Conservation (phyloP, 2,888 invertebrate species). For the Parascotia fuliginaria region DNA sequence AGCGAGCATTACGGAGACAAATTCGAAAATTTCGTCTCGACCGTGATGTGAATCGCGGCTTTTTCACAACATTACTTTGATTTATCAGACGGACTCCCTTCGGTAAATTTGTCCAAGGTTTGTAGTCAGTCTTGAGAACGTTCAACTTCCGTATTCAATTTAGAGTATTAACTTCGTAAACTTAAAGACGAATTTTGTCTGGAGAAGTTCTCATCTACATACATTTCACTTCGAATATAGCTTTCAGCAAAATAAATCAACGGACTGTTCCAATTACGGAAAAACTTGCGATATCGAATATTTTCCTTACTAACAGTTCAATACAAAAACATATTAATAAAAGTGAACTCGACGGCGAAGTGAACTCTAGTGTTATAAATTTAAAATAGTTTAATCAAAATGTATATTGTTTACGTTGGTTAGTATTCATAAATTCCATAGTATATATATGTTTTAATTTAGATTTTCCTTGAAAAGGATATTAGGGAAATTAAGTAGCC, state of each 20-base stretch:
- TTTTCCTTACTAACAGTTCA: conserved; percentile 7
- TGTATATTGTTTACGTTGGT: conserved; percentile 23
- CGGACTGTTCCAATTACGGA: conserved; percentile 2
- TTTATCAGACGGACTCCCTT: conserved; percentile 26
- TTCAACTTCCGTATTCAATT: background rate
- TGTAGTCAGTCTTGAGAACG: conserved; percentile 9
- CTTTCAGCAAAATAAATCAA: conserved; percentile 8
- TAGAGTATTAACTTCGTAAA: background rate
- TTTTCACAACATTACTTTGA: conserved; percentile 45
- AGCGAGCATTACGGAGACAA: conserved; percentile 24
- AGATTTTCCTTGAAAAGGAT: too few relatives aligned
- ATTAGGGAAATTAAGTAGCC: too few relatives aligned
- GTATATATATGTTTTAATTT: too few relatives aligned
- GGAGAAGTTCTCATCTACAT: background rate
- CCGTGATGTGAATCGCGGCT: conserved; percentile 17
- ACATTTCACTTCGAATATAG: conserved; percentile 4
- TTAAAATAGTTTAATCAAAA: conserved; percentile 26
- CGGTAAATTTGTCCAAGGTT: conserved; percentile 20
- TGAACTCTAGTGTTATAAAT: conserved; percentile 23
- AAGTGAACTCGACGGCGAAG: conserved; percentile 18
- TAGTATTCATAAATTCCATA: conserved; percentile 32
- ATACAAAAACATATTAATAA: conserved; percentile 10
- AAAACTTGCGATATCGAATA: conserved; percentile 7
- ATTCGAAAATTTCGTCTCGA: conserved; percentile 27
- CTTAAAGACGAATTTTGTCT: background rate